Conservation (phyloP, 2,113 vertebrate genomes). For the Leiothrix lutea region DNA sequence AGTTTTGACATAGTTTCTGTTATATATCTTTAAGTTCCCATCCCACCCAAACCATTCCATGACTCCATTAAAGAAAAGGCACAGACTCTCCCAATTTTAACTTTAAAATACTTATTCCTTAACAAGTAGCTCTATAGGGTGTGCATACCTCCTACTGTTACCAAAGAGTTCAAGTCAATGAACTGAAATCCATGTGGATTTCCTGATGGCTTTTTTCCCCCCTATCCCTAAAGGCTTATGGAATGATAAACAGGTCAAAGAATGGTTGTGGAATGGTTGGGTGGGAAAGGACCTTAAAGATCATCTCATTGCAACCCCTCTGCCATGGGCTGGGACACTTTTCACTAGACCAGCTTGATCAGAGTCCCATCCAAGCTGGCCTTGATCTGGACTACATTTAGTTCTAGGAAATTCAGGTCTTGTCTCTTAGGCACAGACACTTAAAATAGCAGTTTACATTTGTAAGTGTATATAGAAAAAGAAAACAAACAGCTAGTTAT, state of each 20-base stretch:
- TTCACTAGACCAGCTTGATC: neutral
- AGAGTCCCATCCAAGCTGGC: neutral
- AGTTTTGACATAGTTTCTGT: neutral
- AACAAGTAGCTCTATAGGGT: neutral
- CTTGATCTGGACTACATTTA: neutral
- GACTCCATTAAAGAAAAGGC: neutral
- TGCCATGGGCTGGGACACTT: neutral
- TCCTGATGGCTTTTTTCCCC: neutral
- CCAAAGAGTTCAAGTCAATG: neutral
- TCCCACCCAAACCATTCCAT: neutral
- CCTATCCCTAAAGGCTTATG: neutral
- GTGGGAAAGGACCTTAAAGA: neutral
- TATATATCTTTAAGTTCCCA: neutral
- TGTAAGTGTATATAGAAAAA: neutral
- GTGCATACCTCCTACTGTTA: neutral
- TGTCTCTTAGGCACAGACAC: neutral
- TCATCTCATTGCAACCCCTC: neutral
- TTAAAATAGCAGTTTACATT: neutral
- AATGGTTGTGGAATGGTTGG: neutral
- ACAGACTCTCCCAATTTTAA: neutral
- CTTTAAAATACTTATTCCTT: neutral
- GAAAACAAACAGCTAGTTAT: neutral
- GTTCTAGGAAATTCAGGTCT: neutral
- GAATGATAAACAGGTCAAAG: neutral
- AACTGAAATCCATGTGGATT: neutral